Evolutionary conservation across 2,797 vertebrate genomes (phyloP).

Genomic region (Spondyliosoma cantharus): DNA sequence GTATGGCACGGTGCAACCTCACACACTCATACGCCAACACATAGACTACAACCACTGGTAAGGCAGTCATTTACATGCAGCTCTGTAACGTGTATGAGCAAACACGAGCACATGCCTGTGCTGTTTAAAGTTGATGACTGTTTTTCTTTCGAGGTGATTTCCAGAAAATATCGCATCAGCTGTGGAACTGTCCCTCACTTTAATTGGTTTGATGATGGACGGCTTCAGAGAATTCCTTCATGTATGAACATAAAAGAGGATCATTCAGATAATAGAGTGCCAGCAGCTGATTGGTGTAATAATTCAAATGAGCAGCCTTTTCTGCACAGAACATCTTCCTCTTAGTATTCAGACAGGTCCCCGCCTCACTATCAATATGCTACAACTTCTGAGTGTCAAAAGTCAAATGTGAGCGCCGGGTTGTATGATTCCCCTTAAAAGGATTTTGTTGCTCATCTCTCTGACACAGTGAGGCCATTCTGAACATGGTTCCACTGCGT

Average conservation of each 20-base stretch:
- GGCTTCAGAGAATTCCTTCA: slow-evolving; percentile 14
- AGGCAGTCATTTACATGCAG: slow-evolving; percentile 26
- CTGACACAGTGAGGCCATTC: slow-evolving; percentile 65
- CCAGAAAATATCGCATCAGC: slow-evolving; percentile 1
- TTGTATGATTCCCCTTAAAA: slow-evolving; percentile 59
- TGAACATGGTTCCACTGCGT: slow-evolving; percentile 71
- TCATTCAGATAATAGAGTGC: slow-evolving; percentile 42
- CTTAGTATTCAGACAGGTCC: slow-evolving; percentile 31
- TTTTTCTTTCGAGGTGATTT: background rate
- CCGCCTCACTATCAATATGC: slow-evolving; percentile 14
- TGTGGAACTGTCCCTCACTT: background rate
- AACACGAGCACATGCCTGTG: background rate
- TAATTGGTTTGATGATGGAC: slow-evolving; percentile 32
- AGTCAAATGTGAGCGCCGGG: slow-evolving; percentile 45
- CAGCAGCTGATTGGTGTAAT: slow-evolving; percentile 40
- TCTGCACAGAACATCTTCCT: background rate
- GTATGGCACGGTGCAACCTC: slow-evolving; percentile 94
- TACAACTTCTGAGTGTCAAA: slow-evolving; percentile 50
- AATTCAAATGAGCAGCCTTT: slow-evolving; percentile 30
- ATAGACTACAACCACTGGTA: slow-evolving; percentile 97
- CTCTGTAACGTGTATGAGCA: slow-evolving; percentile 21
- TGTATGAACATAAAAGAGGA: slow-evolving; percentile 38
- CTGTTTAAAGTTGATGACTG: background rate
- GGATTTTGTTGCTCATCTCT: slow-evolving; percentile 65
- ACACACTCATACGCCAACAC: slow-evolving; percentile 94